phyloP scores from a whole-genome alignment of 2,888 invertebrate genomes.

The Carcina quercana region DNA sequence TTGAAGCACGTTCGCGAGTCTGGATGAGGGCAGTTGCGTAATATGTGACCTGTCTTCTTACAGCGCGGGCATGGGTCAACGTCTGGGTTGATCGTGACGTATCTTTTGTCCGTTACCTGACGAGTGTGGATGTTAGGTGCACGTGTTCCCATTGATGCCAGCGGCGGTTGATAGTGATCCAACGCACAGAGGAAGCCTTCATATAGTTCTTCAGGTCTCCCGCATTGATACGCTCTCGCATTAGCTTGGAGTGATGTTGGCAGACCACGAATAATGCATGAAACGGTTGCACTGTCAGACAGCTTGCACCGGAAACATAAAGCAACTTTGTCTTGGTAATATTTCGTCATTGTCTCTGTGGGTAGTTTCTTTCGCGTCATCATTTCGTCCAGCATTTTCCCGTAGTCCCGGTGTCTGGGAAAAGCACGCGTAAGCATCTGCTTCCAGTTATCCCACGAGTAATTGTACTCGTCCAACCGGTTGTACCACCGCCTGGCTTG shows the following conservation, averaged over 20 bases:
- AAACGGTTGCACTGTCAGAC: slow-evolving; percentile 15
- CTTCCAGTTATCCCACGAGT: slow-evolving; percentile 24
- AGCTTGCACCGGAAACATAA: slow-evolving; percentile 24
- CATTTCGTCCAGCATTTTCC: slow-evolving; percentile 19
- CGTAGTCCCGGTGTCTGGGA: slow-evolving; percentile 21
- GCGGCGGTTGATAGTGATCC: slow-evolving; percentile 22
- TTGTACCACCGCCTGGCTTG: slow-evolving; percentile 22
- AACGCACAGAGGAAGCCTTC: slow-evolving; percentile 19
- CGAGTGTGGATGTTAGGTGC: background rate
- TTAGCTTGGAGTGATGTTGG: slow-evolving; percentile 19
- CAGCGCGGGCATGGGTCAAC: slow-evolving; percentile 15
- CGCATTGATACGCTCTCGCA: slow-evolving; percentile 21
- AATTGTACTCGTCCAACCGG: slow-evolving; percentile 21
- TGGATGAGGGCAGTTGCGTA: slow-evolving; percentile 14
- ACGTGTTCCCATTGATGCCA: too few species aligned
- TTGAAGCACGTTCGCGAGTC: slow-evolving; percentile 16
- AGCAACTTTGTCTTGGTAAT: slow-evolving; percentile 26
- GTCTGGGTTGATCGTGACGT: background rate
- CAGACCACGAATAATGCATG: slow-evolving; percentile 22
- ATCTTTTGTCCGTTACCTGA: background rate
- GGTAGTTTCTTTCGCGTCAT: slow-evolving; percentile 17
- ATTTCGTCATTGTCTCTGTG: slow-evolving; percentile 21
- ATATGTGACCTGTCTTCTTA: slow-evolving; percentile 14
- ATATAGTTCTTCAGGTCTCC: slow-evolving; percentile 19
- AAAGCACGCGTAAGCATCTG: slow-evolving; percentile 20